Percentiles rank a stretch among this genome's conserved stretches.
These are phyloP conservation scores for Drymodes brunneopygia DNA, from an alignment of 2,113 vertebrate genomes.

Conservation along the genomic window DNA sequence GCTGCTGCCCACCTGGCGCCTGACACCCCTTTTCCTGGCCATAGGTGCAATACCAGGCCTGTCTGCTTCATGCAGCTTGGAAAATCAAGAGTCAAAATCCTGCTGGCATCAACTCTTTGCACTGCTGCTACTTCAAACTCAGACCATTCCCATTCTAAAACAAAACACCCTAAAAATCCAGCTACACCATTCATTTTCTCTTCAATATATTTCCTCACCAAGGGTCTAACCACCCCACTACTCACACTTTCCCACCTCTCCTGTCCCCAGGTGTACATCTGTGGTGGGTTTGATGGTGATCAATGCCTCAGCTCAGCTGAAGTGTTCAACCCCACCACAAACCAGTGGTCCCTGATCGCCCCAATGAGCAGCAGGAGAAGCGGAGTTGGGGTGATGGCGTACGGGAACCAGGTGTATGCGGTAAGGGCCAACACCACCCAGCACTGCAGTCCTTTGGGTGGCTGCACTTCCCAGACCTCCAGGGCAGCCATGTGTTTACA, in stretches of 20 bases:
- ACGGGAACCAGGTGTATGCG: conserved; percentile 73
- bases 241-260: background rate
- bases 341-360: conserved; percentile 78
- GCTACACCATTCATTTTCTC: background rate
- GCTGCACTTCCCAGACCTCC: background rate
- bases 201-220: rapidly evolving
- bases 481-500: background rate
- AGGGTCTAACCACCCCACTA: too few relatives aligned
- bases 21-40: background rate
- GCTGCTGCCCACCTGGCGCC: background rate
- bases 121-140: background rate
- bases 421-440: conserved; percentile 53
- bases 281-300: conserved; percentile 83
- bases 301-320: conserved; percentile 80
- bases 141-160: background rate
- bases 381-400: conserved; percentile 77
- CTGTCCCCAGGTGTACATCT: conserved; percentile 82
- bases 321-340: conserved; percentile 67
- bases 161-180: background rate
- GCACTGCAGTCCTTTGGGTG: background rate
- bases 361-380: conserved; percentile 82
- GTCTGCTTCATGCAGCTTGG: background rate
- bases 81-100: background rate
- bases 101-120: background rate
- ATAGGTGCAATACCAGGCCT: too few relatives aligned